phyloP scores from a whole-genome alignment of 2,113 vertebrate species.

The Alligator sinensis region DNA sequence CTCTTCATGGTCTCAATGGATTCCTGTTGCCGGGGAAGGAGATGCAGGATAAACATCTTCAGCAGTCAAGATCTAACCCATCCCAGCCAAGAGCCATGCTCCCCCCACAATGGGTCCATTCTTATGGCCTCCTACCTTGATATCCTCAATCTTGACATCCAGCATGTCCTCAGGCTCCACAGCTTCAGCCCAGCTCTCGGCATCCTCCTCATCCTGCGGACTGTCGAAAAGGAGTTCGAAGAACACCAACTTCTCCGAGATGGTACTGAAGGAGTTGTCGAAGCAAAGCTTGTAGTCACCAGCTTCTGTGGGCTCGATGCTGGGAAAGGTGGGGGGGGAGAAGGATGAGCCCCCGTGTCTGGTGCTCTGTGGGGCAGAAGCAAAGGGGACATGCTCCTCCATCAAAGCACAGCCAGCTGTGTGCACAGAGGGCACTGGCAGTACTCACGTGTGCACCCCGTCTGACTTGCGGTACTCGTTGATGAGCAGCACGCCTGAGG shows the following conservation, averaged over 20 bases:
- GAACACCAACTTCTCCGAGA: slow-evolving; percentile 93
- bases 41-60: background rate
- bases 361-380: background rate
- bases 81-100: background rate
- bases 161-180: slow-evolving; percentile 86
- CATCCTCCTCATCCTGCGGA: slow-evolving; percentile 76
- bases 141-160: slow-evolving; percentile 92
- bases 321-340: slow-evolving; percentile 37
- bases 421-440: background rate
- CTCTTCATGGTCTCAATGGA: slow-evolving; percentile 86
- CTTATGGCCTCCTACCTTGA: slow-evolving; percentile 77
- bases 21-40: slow-evolving; percentile 72
- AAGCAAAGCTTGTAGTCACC: slow-evolving; percentile 94
- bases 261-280: slow-evolving; percentile 92
- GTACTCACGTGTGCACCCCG: slow-evolving; percentile 88
- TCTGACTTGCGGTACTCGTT: slow-evolving; percentile 85
- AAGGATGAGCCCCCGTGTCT: background rate
- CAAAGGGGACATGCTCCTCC: background rate
- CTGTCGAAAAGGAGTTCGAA: slow-evolving; percentile 90
- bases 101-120: background rate
- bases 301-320: slow-evolving; percentile 87
- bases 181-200: slow-evolving; percentile 83
- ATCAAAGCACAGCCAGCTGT: no score
- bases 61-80: no score
- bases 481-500: slow-evolving; percentile 79